Percentiles rank a stretch among this genome's conserved stretches.
These are phyloP conservation scores for Tichodroma muraria DNA, from an alignment of 2,113 vertebrate genomes.

Conservation along the genomic window DNA sequence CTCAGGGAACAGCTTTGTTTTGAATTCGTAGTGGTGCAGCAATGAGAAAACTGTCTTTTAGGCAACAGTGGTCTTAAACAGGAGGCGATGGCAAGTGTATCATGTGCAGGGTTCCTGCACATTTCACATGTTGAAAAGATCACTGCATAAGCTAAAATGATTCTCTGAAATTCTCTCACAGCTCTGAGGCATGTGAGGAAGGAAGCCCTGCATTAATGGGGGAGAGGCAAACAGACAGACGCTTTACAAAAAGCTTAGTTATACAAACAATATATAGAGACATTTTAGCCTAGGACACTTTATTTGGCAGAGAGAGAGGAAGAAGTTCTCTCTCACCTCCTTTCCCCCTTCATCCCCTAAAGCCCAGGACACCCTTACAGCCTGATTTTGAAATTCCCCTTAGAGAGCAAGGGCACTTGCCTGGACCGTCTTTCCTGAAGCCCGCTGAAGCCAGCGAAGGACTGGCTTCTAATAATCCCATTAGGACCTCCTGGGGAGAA, in stretches of 20 bases:
- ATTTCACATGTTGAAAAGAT: not conserved
- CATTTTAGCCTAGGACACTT: not conserved
- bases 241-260: not conserved
- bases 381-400: not conserved
- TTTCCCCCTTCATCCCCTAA: not conserved
- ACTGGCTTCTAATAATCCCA: constrained; percentile 97
- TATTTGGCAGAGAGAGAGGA: not conserved
- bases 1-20: not conserved
- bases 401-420: constrained; percentile 59
- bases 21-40: not conserved
- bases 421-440: constrained; percentile 92
- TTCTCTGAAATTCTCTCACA: not conserved
- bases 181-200: not conserved
- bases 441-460: constrained; percentile 95
- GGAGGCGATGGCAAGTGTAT: not conserved
- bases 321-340: not conserved
- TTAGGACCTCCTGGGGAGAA: constrained; percentile 94
- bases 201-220: not conserved
- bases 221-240: not conserved
- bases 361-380: not conserved
- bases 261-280: not conserved
- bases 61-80: not conserved
- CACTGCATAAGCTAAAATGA: not conserved
- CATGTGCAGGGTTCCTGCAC: not conserved
- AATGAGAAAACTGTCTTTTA: not conserved